Conservation (phyloP, 2,797 vertebrate species). For the Glossophaga mutica region DNA sequence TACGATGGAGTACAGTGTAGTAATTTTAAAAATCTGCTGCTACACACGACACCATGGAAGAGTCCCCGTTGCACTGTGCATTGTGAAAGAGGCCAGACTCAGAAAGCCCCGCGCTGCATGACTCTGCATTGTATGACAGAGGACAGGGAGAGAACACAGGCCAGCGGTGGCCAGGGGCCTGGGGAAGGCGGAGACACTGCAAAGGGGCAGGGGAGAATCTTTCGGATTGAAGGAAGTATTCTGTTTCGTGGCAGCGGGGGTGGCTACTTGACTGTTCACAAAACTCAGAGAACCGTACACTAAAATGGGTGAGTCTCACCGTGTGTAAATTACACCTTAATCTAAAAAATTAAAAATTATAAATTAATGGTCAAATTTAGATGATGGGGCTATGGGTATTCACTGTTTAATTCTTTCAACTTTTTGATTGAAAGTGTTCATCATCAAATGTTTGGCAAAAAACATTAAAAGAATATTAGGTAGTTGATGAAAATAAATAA, state of each 20-base stretch:
- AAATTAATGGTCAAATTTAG: not conserved
- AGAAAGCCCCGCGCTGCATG: not conserved
- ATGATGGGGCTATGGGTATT: too few relatives aligned
- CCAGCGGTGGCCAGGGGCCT: not conserved
- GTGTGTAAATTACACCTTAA: not conserved
- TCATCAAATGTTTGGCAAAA: not conserved
- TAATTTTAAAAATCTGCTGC: not conserved
- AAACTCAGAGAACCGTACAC: not conserved
- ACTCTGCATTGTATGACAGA: too few relatives aligned
- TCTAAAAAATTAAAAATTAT: not conserved
- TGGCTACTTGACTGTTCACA: not conserved
- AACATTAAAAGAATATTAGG: not conserved
- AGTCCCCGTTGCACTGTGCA: not conserved
- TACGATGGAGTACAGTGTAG: not conserved
- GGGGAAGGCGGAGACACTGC: not conserved
- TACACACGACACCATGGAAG: not conserved
- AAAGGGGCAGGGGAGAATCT: not conserved
- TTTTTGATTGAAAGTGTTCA: not conserved
- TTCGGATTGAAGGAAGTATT: not conserved
- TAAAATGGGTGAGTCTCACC: not conserved
- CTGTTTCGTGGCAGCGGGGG: not conserved
- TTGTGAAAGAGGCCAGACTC: not conserved
- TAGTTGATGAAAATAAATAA: not conserved
- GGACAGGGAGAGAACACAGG: not conserved
- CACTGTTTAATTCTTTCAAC: not conserved